Evolutionary conservation across 2,888 invertebrate species (phyloP).

Genomic region (Callinectes sapidus): DNA sequence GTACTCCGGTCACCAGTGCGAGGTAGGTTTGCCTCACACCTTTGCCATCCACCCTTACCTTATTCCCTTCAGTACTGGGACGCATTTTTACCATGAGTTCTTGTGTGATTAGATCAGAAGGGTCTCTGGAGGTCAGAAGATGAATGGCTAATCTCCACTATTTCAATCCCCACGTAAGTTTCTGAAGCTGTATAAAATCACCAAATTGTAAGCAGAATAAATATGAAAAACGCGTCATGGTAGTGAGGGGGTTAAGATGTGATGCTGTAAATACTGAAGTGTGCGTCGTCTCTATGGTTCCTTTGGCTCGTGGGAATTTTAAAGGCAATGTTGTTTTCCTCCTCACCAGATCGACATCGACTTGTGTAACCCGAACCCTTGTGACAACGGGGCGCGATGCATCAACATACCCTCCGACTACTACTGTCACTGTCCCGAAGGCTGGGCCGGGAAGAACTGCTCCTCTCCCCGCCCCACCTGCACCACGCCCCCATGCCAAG

Average conservation of each 20-base stretch:
- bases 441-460: conserved; percentile 91
- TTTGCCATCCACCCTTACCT: not conserved
- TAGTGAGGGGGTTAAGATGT: too few relatives aligned
- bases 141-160: too few relatives aligned
- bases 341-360: conserved; percentile 89
- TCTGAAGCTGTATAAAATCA: too few relatives aligned
- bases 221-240: too few relatives aligned
- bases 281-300: not conserved
- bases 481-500: conserved; percentile 71
- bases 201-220: too few relatives aligned
- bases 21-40: conserved; percentile 77
- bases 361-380: conserved; percentile 85
- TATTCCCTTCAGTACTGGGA: too few relatives aligned
- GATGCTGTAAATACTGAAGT: too few relatives aligned
- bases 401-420: conserved; percentile 86
- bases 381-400: conserved; percentile 93
- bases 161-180: too few relatives aligned
- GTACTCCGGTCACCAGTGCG: conserved; percentile 91
- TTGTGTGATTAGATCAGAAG: too few relatives aligned
- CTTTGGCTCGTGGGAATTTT: not conserved
- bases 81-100: too few relatives aligned
- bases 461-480: conserved; percentile 62
- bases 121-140: too few relatives aligned
- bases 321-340: not conserved
- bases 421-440: conserved; percentile 92